These are phyloP conservation scores for Cheilosia variabilis DNA, from an alignment of 2,888 invertebrate genomes.

Conservation along the genomic window DNA sequence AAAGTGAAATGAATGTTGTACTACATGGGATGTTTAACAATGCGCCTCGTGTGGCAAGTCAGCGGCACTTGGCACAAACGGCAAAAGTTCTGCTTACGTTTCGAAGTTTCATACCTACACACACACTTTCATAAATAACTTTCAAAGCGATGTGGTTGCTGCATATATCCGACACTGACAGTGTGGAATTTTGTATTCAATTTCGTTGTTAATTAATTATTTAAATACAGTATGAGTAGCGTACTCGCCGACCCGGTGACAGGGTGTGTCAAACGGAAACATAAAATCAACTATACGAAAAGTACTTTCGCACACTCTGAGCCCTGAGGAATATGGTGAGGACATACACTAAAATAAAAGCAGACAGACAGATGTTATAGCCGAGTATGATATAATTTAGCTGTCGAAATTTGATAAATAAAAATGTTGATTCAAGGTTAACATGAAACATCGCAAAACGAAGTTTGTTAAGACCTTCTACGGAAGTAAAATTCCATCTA, in stretches of 20 bases:
- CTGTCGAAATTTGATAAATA: no score
- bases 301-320: constrained; percentile 52
- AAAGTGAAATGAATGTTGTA: constrained; percentile 65
- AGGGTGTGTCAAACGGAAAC: constrained; percentile 65
- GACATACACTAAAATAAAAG: no score
- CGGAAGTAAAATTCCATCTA: no score
- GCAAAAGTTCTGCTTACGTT: constrained; percentile 38
- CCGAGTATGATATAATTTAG: no score
- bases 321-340: constrained; percentile 21
- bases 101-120: constrained; percentile 8
- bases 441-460: no score
- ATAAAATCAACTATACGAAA: constrained; percentile 53
- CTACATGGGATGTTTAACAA: constrained; percentile 51
- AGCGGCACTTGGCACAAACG: constrained; percentile 18
- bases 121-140: constrained; percentile 22
- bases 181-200: constrained; percentile 64
- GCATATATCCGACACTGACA: constrained; percentile 48
- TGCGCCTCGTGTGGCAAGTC: constrained; percentile 17
- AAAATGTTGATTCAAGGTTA: no score
- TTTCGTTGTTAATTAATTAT: constrained; percentile 70
- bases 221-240: constrained; percentile 56
- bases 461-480: no score
- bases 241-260: constrained; percentile 20
- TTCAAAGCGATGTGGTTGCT: constrained; percentile 28
- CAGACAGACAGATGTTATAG: no score